phyloP scores from a whole-genome alignment of 2,888 invertebrate genomes.

The Trachelus iudaicus region DNA sequence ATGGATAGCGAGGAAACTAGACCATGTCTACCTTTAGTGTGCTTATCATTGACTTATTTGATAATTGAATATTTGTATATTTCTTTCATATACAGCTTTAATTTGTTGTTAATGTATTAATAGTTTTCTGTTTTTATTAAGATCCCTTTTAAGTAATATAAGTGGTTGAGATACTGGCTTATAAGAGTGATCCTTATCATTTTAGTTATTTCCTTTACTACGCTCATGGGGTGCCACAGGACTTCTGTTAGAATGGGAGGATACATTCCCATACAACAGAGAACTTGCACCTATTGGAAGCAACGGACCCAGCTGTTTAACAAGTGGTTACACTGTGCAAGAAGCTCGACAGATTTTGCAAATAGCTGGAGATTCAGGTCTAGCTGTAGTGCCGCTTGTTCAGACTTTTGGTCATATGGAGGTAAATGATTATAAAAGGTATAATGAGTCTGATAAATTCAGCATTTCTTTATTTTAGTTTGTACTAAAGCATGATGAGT shows the following conservation, averaged over 20 bases:
- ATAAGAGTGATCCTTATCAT: constrained; percentile 28
- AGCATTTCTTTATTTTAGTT: constrained; percentile 66
- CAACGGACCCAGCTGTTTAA: constrained; percentile 50
- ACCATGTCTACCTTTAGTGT: not conserved
- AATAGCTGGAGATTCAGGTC: constrained; percentile 73
- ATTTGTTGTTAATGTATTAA: not conserved
- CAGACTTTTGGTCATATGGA: constrained; percentile 92
- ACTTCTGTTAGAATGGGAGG: constrained; percentile 88
- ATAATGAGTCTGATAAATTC: not conserved
- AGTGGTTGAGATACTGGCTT: not conserved
- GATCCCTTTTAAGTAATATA: not conserved
- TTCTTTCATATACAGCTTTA: not conserved
- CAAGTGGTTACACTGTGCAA: constrained; percentile 73
- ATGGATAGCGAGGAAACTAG: not conserved
- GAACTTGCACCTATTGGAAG: constrained; percentile 73
- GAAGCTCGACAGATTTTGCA: constrained; percentile 76
- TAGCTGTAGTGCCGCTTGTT: constrained; percentile 83
- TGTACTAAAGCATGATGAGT: constrained; percentile 79
- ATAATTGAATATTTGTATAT: not conserved
- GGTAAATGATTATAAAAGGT: constrained; percentile 40
- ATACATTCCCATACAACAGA: constrained; percentile 84
- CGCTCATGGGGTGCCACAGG: constrained; percentile 82
- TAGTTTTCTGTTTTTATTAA: not conserved
- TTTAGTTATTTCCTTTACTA: constrained; percentile 72
- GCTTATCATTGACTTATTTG: not conserved